These are phyloP conservation scores for Philereme transversata DNA, from an alignment of 2,888 invertebrate genomes.

Conservation along the genomic window DNA sequence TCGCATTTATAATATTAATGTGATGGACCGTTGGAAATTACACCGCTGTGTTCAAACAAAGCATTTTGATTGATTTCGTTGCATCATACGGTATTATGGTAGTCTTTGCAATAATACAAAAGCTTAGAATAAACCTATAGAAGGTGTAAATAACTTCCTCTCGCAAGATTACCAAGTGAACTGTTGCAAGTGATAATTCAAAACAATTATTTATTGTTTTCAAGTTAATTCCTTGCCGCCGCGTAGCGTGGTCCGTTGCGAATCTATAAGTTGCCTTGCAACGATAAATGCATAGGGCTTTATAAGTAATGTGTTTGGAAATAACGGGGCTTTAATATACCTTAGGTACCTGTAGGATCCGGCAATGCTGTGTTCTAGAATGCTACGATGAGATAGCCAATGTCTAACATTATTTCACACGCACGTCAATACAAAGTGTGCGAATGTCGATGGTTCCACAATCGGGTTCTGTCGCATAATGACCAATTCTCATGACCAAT, in stretches of 20 bases:
- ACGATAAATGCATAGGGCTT: slow-evolving; percentile 38
- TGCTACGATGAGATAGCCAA: neutral
- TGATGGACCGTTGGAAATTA: too few relatives aligned
- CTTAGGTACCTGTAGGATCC: neutral
- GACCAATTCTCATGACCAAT: too few relatives aligned
- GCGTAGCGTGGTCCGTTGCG: slow-evolving; percentile 34
- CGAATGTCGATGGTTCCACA: too few relatives aligned
- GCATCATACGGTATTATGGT: too few relatives aligned
- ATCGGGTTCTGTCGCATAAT: too few relatives aligned
- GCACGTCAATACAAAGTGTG: too few relatives aligned
- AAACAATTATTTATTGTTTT: slow-evolving; percentile 58
- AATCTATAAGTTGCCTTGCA: slow-evolving; percentile 38
- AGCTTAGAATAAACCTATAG: neutral
- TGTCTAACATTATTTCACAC: too few relatives aligned
- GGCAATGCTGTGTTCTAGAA: neutral
- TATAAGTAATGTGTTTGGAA: slow-evolving; percentile 49
- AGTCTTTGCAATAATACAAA: neutral
- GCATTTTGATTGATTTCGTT: too few relatives aligned
- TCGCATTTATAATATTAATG: too few relatives aligned
- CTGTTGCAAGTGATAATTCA: slow-evolving; percentile 50
- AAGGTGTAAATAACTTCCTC: slow-evolving; percentile 12
- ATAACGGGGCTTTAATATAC: slow-evolving; percentile 46
- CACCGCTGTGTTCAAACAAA: too few relatives aligned
- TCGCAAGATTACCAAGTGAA: slow-evolving; percentile 17
- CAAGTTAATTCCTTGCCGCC: slow-evolving; percentile 48